Base-by-base conservation (phyloP, 1,140 invertebrate species). In the Heliconius eleuchia region DNA sequence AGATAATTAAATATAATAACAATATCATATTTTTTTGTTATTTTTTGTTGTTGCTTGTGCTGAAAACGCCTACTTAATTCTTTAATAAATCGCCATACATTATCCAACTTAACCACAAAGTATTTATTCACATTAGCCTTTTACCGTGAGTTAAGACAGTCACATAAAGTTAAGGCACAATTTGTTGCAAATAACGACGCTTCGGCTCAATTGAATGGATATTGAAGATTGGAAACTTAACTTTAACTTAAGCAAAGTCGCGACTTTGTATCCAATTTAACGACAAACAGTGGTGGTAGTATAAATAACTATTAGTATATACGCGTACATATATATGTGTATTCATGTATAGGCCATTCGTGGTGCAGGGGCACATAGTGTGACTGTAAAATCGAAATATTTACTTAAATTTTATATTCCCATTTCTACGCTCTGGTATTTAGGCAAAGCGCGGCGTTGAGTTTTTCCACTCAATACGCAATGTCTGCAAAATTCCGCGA, bases 101-200 rank as follows among this genome's bases (percentile, higher is more conserved):
- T 50, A 74, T 46, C 66, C 71, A 71, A 42, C 37, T 34, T 70
- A 70, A 70, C 37, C 42, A 39, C 19, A 23, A 9, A 71, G 74
- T 76, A 82, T 82, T 73, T 82, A 82, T 74, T 74, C 75, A 76
- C 81, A 76, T 79, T 77, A 77, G 81, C 81, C 78, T 77, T 52
- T 76, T 77, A 83, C 77, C 76, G 71, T 74, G 57, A 76, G 52
- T 57, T 76, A 70, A 80, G 74, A 79, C 80, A 77, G 71, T 81
- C 79, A 70, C 78, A 82, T 82, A 82, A 82, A 82, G 74, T 46
- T 81, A 77, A 81, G 46, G 60, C 77, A 80, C 81, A 84, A 84
- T 84, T 85, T 85, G 82, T 82, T 82, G 78, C 57, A 77, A 83
- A 83, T 84, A 83, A 85, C 79, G 82, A 74, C 77, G 75, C 79